phyloP scores from a whole-genome alignment of 2,888 invertebrate genomes.

The Macaria liturata region DNA sequence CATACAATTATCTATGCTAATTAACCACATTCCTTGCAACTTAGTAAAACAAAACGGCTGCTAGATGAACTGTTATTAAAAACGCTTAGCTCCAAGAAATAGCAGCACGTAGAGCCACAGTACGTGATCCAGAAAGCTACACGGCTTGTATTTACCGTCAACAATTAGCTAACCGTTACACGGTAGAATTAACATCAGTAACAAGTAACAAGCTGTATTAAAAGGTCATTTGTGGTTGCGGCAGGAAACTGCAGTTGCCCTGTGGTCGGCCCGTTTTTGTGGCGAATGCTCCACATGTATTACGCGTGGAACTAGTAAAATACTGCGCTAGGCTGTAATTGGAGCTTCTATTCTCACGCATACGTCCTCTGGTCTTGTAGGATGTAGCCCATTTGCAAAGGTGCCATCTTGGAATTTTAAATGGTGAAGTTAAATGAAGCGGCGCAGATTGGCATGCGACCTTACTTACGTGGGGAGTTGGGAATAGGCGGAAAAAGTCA shows the following conservation, averaged over 20 bases:
- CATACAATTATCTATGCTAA: too few relatives aligned
- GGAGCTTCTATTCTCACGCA: slow-evolving; percentile 26
- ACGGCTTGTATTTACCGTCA: slow-evolving; percentile 37
- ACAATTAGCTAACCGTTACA: slow-evolving; percentile 51
- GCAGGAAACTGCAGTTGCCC: slow-evolving; percentile 69
- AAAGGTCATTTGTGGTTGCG: slow-evolving; percentile 73
- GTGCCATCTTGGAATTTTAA: slow-evolving; percentile 3
- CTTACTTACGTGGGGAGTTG: too few relatives aligned
- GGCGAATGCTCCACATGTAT: slow-evolving; percentile 47
- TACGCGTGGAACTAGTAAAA: slow-evolving; percentile 33
- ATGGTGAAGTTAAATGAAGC: neutral
- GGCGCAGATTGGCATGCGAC: too few relatives aligned
- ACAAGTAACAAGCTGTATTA: slow-evolving; percentile 58
- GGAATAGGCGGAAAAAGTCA: too few relatives aligned
- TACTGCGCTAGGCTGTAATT: slow-evolving; percentile 36
- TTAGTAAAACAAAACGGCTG: neutral
- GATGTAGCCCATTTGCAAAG: slow-evolving; percentile 1
- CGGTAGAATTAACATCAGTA: slow-evolving; percentile 64
- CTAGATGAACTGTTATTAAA: neutral
- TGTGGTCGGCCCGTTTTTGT: slow-evolving; percentile 68
- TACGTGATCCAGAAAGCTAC: slow-evolving; percentile 33
- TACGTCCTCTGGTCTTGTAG: neutral
- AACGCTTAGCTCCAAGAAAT: slow-evolving; percentile 13
- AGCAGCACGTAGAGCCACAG: slow-evolving; percentile 21
- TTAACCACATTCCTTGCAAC: too few relatives aligned